phyloP scores from a whole-genome alignment of 2,113 vertebrate species.

The Malurus cyaneus region DNA sequence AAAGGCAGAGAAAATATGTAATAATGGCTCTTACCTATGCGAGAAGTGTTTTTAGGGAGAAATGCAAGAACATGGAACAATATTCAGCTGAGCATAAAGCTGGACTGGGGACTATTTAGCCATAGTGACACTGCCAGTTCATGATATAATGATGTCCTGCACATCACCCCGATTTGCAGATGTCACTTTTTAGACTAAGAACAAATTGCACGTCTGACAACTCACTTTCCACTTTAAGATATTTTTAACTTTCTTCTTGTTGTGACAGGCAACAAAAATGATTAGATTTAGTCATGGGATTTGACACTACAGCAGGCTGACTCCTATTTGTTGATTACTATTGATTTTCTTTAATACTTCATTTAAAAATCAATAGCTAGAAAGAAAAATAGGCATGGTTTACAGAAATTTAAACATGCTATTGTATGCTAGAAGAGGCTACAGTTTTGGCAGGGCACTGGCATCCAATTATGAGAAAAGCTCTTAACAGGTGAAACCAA shows the following conservation, averaged over 20 bases:
- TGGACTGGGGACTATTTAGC: slow-evolving; percentile 43
- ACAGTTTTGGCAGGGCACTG: slow-evolving; percentile 84
- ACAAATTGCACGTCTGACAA: slow-evolving; percentile 79
- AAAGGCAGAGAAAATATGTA: not conserved
- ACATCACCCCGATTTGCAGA: slow-evolving; percentile 31
- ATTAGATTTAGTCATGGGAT: slow-evolving; percentile 80
- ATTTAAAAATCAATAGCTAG: slow-evolving; percentile 98
- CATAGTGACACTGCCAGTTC: not conserved
- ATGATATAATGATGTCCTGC: not conserved
- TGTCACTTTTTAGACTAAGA: slow-evolving; percentile 69
- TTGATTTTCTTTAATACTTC: slow-evolving; percentile 98
- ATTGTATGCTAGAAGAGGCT: slow-evolving; percentile 79
- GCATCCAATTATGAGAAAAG: slow-evolving; percentile 96
- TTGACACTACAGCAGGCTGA: slow-evolving; percentile 80
- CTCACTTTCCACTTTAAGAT: slow-evolving; percentile 80
- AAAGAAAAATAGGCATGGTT: slow-evolving; percentile 92
- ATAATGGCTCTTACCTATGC: not conserved
- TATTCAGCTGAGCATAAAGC: not conserved
- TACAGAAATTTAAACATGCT: slow-evolving; percentile 91
- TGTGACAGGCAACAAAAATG: slow-evolving; percentile 86
- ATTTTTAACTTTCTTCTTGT: slow-evolving; percentile 82
- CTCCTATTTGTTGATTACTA: slow-evolving; percentile 99
- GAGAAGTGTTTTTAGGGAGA: not conserved
- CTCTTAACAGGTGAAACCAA: slow-evolving; percentile 94
- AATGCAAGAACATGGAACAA: not conserved